Base-by-base conservation (phyloP, 2,113 vertebrate species). In the Burhinus bistriatus region DNA sequence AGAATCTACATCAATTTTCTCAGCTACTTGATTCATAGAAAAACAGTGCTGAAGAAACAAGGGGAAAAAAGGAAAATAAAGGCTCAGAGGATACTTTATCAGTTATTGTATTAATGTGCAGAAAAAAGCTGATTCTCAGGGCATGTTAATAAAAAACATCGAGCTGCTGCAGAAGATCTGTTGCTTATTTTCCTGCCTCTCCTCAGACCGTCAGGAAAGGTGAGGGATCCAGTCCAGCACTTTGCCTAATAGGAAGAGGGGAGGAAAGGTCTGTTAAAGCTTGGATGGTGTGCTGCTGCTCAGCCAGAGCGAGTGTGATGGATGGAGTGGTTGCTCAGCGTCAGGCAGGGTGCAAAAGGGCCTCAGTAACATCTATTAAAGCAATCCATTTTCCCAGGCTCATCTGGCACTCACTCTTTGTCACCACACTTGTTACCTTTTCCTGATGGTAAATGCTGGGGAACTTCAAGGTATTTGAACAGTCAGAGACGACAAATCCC, bases 401-500 rank as follows among this genome's bases (percentile, higher is more conserved):
- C 87, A 49, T 83, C 83, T 82, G 89, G 89, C 87, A 93, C 90
- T 97, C 89, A 91, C 72, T 97, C 96, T 95, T 89, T 94, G 96
- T 97, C 95, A 96, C 92, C 87, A 73, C 89, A 93, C 95, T 96
- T 89, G 90, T 92, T 96, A 95, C 95, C 89, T 94, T 90, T 71
- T 57, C 93, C 88, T 86, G 87, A 90, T 45, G 61, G 91, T 77
- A 94, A 95, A 91, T 73, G 97, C 93, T 70, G 87, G 70, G 87
- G 62, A 96, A 80, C 87, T 85, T 91, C 62, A 91, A 96, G 89
- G 93, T 77, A 90, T 95, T 91, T 51, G 89, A 97, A 66, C 97
- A 97, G 93, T 87, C 89, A 91, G 96, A 93, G 66, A 94, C 82
- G 23, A 96, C 96, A 97, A 90, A 97, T 97, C 84, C 95, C 94